Evolutionary conservation across 2,797 vertebrate species (phyloP).

Genomic region (Pangasius larnaudii): DNA sequence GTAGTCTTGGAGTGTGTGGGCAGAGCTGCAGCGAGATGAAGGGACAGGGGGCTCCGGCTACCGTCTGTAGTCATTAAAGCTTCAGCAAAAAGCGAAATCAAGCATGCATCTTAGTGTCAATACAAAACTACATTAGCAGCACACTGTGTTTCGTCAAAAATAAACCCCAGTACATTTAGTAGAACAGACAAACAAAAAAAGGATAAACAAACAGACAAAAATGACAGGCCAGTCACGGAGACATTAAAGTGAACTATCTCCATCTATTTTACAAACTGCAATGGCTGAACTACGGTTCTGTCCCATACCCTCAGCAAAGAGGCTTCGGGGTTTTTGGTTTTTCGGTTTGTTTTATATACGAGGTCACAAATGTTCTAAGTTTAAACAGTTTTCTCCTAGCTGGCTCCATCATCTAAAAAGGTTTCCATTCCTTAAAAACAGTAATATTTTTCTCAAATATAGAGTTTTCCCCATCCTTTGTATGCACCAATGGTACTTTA

Average conservation of each 20-base stretch:
- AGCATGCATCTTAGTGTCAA: conserved; percentile 87
- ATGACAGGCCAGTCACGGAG: conserved; percentile 73
- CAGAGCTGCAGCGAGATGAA: conserved; percentile 57
- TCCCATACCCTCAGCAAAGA: conserved; percentile 63
- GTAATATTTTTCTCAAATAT: conserved; percentile 98
- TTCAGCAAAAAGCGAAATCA: conserved; percentile 84
- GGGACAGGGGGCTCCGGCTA: conserved; percentile 75
- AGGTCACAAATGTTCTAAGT: conserved; percentile 91
- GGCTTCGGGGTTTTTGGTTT: conserved; percentile 78
- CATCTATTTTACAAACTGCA: conserved; percentile 86
- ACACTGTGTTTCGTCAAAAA: conserved; percentile 90
- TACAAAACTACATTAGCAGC: conserved; percentile 90
- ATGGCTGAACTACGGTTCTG: conserved; percentile 77
- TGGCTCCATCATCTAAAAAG: conserved; percentile 83
- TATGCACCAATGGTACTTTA: conserved; percentile 94
- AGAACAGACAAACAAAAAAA: conserved; percentile 66
- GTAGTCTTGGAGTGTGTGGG: conserved; percentile 58
- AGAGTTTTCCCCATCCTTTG: conserved; percentile 89
- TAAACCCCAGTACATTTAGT: conserved; percentile 73
- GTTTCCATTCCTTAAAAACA: conserved; percentile 90
- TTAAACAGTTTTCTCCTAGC: conserved; percentile 91
- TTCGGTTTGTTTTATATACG: conserved; percentile 76
- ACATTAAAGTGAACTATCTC: conserved; percentile 76
- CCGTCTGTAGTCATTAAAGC: conserved; percentile 89
- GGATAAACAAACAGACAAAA: conserved; percentile 69